Conservation (phyloP, 2,113 vertebrate genomes). For the Grus americana region DNA sequence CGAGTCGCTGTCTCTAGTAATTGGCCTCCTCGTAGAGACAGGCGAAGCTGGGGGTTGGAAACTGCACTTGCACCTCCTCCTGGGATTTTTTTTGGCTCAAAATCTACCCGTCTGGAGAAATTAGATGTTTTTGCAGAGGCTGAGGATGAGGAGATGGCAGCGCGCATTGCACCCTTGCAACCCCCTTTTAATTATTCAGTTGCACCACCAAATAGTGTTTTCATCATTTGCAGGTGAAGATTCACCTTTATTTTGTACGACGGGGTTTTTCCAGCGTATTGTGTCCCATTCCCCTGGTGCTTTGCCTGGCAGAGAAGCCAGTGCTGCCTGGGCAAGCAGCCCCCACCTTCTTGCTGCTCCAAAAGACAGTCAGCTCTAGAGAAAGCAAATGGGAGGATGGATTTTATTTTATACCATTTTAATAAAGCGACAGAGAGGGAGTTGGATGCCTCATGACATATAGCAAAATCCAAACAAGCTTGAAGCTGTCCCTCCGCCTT, state of each 20-base stretch:
- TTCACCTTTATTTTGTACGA: background rate
- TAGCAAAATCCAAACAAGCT: background rate
- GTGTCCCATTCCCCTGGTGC: background rate
- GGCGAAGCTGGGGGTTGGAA: background rate
- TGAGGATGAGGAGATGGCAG: background rate
- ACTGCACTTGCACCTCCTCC: background rate
- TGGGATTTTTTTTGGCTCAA: background rate
- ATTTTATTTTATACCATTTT: background rate
- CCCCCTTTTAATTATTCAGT: background rate
- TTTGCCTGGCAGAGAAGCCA: background rate
- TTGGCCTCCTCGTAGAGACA: background rate
- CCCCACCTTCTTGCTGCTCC: background rate
- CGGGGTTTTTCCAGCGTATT: background rate
- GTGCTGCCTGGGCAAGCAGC: background rate
- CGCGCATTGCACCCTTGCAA: background rate
- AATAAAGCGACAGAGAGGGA: background rate
- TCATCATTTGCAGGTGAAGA: background rate
- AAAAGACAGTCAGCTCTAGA: background rate
- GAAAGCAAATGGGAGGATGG: background rate
- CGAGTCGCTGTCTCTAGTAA: rapidly evolving
- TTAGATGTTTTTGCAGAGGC: background rate
- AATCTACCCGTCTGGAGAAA: background rate
- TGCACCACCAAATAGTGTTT: background rate
- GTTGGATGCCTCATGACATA: background rate
- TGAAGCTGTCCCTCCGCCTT: background rate